A percentile compares a stretch with the other conserved stretches of the same genome.
phyloP scores from a whole-genome alignment of 2,797 vertebrate species.

The Brotula barbata region DNA sequence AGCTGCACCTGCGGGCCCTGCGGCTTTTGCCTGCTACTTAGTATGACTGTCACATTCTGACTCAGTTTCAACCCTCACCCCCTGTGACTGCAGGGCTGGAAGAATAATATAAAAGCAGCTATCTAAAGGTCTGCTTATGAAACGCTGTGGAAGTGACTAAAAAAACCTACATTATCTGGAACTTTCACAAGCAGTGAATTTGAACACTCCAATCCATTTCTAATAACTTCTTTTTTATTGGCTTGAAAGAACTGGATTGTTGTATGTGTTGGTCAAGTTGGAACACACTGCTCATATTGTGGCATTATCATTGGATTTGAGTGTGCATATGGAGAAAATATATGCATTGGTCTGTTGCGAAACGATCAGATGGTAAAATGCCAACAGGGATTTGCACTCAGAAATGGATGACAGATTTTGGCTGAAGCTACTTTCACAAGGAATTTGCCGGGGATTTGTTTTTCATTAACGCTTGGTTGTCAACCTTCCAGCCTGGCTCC shows the following conservation, averaged over 20 bases:
- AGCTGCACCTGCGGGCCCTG: constrained; percentile 43
- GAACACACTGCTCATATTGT: constrained; percentile 1
- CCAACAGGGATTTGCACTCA: constrained; percentile 44
- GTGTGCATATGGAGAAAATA: constrained; percentile 16
- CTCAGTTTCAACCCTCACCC: constrained; percentile 34
- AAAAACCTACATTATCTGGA: constrained; percentile 4
- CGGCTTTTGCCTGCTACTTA: constrained; percentile 57
- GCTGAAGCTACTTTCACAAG: constrained; percentile 24
- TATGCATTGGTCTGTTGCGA: constrained; percentile 34
- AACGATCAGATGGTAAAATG: constrained; percentile 30
- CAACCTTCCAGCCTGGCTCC: not conserved
- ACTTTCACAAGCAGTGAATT: constrained; percentile 12
- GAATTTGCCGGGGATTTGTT: constrained; percentile 52
- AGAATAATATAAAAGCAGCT: constrained; percentile 37
- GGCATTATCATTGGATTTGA: constrained; percentile 31
- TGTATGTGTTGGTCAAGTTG: constrained; percentile 9
- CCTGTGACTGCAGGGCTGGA: constrained; percentile 26
- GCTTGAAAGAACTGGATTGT: too few relatives aligned
- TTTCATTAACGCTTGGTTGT: constrained; percentile 54
- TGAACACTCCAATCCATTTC: not conserved
- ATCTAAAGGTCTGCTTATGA: constrained; percentile 31
- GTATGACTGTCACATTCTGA: constrained; percentile 50
- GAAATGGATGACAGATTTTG: constrained; percentile 42
- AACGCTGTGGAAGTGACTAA: constrained; percentile 2
- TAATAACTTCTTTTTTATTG: constrained; percentile 11